Base-by-base conservation (phyloP, 2,888 invertebrate species). In the Ectobius pallidus region DNA sequence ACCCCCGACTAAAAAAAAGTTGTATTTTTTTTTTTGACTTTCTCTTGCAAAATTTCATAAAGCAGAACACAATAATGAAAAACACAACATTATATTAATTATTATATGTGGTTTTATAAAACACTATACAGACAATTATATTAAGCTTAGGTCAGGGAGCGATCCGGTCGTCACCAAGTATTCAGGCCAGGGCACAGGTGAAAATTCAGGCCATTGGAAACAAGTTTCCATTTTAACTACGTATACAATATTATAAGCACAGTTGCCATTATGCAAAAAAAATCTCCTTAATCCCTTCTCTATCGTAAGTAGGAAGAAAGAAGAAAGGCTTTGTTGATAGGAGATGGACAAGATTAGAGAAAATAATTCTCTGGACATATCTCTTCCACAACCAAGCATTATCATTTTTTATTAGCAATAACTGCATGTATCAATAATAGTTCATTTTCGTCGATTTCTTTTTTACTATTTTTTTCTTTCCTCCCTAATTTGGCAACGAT, bases 81-180 rank as follows among this genome's bases (percentile, higher is more conserved):
- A 68, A 71, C 61, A 70, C 58, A 73, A 73, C 70, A 70, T 73
- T 73, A 69, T 61, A 74, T 72, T 67, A 74, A 42, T 63, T 65
- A 65, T 68, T 65, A 65, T 72, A 70, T 72, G 52, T 72, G 73
- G 67, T 72, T 71, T 71, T 75, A 73, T 68, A 73, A 73, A 73
- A 71, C 58, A 68, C 61, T 74, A 72, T 72, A 74, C 72, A 70
- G 70, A 69, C 69, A 72, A 72, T 69, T 70, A 73, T 58, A 71
- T 69, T 69, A 74, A 62, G 58, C 49, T 72, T 62, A 73, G 55
- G 75, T 75, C 75, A 75, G 63, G 72, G 70, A 61, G 67, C 67
- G 42, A 75, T 73, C 73, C 74, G 71, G 75, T 75, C 74, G 74
- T 75, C 75, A 74, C 73, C 72, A 73, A 70, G 67, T 73, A 44